A percentile compares a stretch with the other conserved stretches of the same genome.
Evolutionary conservation across 2,888 invertebrate genomes (phyloP).

Genomic region (Temnothorax rugatulus): DNA sequence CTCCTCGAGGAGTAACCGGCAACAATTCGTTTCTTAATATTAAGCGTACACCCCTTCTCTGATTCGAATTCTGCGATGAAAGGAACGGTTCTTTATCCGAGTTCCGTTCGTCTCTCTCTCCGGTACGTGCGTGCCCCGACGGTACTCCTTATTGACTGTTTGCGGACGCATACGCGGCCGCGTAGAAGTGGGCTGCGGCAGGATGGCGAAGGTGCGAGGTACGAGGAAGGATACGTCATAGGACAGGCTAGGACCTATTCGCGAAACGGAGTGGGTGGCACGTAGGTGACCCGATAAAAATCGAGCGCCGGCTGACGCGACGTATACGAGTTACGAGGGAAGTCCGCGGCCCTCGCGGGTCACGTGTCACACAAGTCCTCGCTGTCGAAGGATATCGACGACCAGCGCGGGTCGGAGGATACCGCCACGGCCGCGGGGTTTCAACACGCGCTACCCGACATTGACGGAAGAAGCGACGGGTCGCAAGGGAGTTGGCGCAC

Average conservation of each 20-base stretch:
- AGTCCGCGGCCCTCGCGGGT: slow-evolving; percentile 3
- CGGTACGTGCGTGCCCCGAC: slow-evolving; percentile 17
- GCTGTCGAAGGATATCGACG: slow-evolving; percentile 19
- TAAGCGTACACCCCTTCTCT: neutral
- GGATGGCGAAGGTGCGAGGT: slow-evolving; percentile 22
- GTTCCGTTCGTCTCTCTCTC: neutral
- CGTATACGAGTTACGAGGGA: too few relatives aligned
- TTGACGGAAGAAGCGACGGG: slow-evolving; percentile 38
- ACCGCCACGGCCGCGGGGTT: neutral
- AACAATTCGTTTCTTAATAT: neutral
- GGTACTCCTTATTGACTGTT: slow-evolving; percentile 40
- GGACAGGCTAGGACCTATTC: slow-evolving; percentile 12
- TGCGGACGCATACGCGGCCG: slow-evolving; percentile 15
- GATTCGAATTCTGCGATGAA: neutral
- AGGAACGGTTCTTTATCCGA: neutral
- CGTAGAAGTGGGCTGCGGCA: neutral
- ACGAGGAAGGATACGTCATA: slow-evolving; percentile 42
- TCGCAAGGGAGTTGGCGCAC: slow-evolving; percentile 8
- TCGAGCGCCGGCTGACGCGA: slow-evolving; percentile 24
- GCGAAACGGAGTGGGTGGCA: slow-evolving; percentile 33
- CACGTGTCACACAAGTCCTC: slow-evolving; percentile 23
- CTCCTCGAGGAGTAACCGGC: neutral
- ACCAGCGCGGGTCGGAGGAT: neutral
- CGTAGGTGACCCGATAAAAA: slow-evolving; percentile 50
- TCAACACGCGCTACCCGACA: slow-evolving; percentile 10